A percentile compares a stretch with the other conserved stretches of the same genome.
phyloP scores from a whole-genome alignment of 1,140 invertebrate genomes.

The Macrobrachium nipponense region DNA sequence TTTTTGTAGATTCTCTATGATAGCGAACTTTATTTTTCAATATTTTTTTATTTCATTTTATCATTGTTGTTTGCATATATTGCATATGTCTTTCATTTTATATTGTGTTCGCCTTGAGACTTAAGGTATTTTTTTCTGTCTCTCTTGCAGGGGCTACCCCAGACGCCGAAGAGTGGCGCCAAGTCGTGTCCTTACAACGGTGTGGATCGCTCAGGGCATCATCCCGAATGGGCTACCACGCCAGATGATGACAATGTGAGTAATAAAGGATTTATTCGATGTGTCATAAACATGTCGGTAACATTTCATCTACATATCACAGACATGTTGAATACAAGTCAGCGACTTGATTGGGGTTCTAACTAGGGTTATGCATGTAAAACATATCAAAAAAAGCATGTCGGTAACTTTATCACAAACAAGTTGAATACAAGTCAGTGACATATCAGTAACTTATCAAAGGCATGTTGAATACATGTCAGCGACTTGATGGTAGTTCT shows the following conservation, averaged over 20 bases:
- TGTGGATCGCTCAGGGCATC: conserved; percentile 1
- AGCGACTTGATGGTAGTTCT: too few relatives aligned
- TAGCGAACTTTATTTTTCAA: not conserved
- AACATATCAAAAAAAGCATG: too few relatives aligned
- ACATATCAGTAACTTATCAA: too few relatives aligned
- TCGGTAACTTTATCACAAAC: too few relatives aligned
- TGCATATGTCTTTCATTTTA: not conserved
- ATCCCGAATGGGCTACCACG: conserved; percentile 34
- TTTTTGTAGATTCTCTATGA: not conserved
- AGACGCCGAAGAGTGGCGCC: conserved; percentile 53
- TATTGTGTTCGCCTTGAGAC: not conserved
- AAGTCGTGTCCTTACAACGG: conserved; percentile 50
- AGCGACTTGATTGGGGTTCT: too few relatives aligned
- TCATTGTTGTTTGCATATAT: not conserved
- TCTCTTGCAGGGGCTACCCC: conserved; percentile 39
- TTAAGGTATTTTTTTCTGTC: not conserved
- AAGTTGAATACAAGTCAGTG: too few relatives aligned
- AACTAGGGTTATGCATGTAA: too few relatives aligned
- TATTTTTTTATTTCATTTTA: conserved; percentile 9
- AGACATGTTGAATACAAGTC: too few relatives aligned
- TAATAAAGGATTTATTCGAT: not conserved
- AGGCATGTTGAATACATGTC: too few relatives aligned
- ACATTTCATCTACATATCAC: too few relatives aligned
- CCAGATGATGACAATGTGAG: conserved; percentile 59
- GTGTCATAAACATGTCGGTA: too few relatives aligned